Base-by-base conservation (phyloP, 2,113 vertebrate species). In the Elephantulus edwardii region DNA sequence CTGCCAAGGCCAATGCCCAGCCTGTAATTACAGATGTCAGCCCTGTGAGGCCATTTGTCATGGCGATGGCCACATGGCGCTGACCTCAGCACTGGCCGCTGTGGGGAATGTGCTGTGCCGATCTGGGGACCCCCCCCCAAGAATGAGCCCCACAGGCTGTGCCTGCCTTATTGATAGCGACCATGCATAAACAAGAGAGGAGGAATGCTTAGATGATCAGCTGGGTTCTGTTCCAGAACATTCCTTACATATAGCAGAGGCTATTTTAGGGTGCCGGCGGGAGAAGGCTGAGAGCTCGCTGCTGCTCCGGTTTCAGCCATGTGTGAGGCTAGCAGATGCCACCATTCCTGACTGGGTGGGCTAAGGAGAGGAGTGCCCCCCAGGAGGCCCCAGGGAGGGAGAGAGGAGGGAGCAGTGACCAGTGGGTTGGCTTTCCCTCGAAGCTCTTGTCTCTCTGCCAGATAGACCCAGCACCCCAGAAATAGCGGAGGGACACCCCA, bases 281-380 rank as follows among this genome's bases (percentile, higher is more conserved):
- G 74, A 75, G 79, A 48, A 52, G 66, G 87, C 33, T 2, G 12
- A 64, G 90, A 87, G 93, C 81, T 81, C 71, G 42, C 6, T 35
- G 75, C 75, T 0, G 85, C 91, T 93, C 91, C 70, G 75, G 90
- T 91, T 91, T 93, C 76, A 3, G 66, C 83, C 91, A 83, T 76
- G 82, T 89, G 93, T 20, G 0, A 84, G 82, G 30, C 44, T 83
- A 93, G 94, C 82, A 70, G 8, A 89, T 89, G 87, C 91, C 95
- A 30, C 52, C 78, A 3, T 52, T 84, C 62, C 84, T 68, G 35
- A 16, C 38, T 82, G 11, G n/a, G 56, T 82, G 78, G 66, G 17
- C 74, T 86, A 16, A 87, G 0, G 11, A 79, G 33, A 52, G 64
- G n/a, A 9, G 75, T 0, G 20, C 33, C 58, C 58, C 28, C 30